Evolutionary conservation across 2,888 invertebrate genomes (phyloP), one percentile per base, ranked within the genome.

Genomic region (Andrena hattorfiana): DNA sequence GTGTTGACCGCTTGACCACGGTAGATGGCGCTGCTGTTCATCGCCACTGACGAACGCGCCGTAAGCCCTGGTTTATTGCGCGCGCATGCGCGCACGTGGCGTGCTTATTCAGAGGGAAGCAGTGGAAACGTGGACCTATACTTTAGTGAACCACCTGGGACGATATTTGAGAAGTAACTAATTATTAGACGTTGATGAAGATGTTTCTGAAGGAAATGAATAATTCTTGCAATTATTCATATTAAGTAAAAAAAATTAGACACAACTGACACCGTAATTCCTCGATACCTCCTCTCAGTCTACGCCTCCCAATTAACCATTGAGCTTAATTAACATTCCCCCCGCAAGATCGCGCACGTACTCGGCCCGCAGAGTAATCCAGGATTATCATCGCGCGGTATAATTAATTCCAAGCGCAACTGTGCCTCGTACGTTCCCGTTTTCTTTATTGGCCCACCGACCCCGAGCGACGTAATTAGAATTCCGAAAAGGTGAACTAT

Each of bases 1-100:
- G 77, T 89, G 84, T 89, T 89, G 89, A 81, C 89, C 77, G 74
- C 76, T 89, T 82, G 86, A 86, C 88, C 89, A 89, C 89, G 89
- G 88, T 89, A 84, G 85, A 89, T 89, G 89, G 63, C 81, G 80
- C 83, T 76, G 85, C 74, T 84, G 85, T 86, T 86, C 89, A 88
- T 89, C 89, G 89, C 89, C 88, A 89, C 86, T 87, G 88, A 86
- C 89, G 86, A 86, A 89, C 85, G 81, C 79, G 71, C 72, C 67
- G 63, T 72, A 69, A 68, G 71, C 71, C 42, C 62, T 42, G 78
- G 62, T 68, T 86, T 72, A 60, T 68, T 70, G 28, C 60, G 51
- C 23, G 35, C 23, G 28, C 48, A 51, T 32, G 32, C 60, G 49
- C 42, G 30, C 32, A 5, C 67, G 49, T 51, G 35, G 56, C 28